phyloP scores from a whole-genome alignment of 2,113 vertebrate genomes.

The Pagrus major region DNA sequence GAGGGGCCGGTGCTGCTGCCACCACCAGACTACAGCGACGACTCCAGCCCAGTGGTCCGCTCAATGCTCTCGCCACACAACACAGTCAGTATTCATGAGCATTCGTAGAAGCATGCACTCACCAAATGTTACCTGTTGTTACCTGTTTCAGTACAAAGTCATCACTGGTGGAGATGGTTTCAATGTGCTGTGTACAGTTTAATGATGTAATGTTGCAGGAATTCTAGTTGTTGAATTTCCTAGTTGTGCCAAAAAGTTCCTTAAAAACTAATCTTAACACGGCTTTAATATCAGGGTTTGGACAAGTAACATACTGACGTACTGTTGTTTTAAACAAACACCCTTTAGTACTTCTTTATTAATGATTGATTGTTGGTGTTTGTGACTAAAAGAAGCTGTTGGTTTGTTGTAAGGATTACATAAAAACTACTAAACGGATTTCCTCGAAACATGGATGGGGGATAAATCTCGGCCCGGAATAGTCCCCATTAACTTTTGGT shows the following conservation, averaged over 20 bases:
- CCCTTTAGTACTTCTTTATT: neutral
- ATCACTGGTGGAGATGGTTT: neutral
- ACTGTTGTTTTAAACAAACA: neutral
- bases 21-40: slow-evolving; percentile 90
- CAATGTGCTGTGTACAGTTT: neutral
- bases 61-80: slow-evolving; percentile 69
- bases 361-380: neutral
- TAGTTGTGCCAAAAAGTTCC: neutral
- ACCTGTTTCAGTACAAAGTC: neutral
- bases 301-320: neutral
- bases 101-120: neutral
- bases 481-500: too few species aligned
- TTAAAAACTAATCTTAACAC: neutral
- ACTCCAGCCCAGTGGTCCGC: slow-evolving; percentile 34
- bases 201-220: neutral
- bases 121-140: neutral
- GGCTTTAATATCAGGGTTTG: neutral
- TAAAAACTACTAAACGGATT: too few species aligned
- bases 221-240: neutral
- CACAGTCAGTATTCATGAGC: slow-evolving; percentile 81
- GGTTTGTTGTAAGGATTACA: too few species aligned
- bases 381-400: neutral
- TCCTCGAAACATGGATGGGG: too few species aligned
- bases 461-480: too few species aligned
- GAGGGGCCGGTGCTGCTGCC: slow-evolving; percentile 86